A percentile compares a stretch with the other conserved stretches of the same genome.
Conservation (phyloP, 2,888 invertebrate species). For the Melipona bicolor region DNA sequence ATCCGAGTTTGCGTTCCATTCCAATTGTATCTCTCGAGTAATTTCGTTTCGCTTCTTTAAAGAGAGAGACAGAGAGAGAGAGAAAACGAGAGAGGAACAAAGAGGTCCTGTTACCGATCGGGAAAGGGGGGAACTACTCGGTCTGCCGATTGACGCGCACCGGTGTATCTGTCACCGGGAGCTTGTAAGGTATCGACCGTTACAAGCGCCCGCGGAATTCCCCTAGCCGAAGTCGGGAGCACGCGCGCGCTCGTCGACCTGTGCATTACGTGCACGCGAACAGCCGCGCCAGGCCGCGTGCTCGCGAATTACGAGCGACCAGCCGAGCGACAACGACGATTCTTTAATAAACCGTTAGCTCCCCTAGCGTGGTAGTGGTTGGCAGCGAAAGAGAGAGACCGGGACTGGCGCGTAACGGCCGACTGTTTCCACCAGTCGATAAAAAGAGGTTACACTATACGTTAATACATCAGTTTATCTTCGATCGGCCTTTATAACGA, state of each 20-base stretch:
- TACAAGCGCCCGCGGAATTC: constrained; percentile 52
- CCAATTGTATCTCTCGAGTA: not conserved
- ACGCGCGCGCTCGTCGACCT: not conserved
- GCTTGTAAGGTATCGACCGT: constrained; percentile 48
- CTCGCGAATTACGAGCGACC: constrained; percentile 57
- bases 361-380: constrained; percentile 39
- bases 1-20: not conserved
- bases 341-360: constrained; percentile 64
- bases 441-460: constrained; percentile 69
- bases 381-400: constrained; percentile 30
- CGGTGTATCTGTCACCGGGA: constrained; percentile 48
- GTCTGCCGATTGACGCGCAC: constrained; percentile 30
- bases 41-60: not conserved
- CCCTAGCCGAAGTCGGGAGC: not conserved
- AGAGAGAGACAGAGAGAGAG: not conserved
- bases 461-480: constrained; percentile 73
- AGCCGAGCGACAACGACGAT: constrained; percentile 46
- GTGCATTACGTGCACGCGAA: constrained; percentile 43
- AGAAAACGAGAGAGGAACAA: not conserved
- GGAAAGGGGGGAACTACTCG: not conserved
- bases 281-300: constrained; percentile 28
- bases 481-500: constrained; percentile 71
- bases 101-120: not conserved
- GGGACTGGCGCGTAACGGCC: constrained; percentile 55
- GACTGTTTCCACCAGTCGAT: constrained; percentile 52